These are phyloP conservation scores for Eristalis intricaria DNA, from an alignment of 2,888 invertebrate genomes.

Conservation along the genomic window DNA sequence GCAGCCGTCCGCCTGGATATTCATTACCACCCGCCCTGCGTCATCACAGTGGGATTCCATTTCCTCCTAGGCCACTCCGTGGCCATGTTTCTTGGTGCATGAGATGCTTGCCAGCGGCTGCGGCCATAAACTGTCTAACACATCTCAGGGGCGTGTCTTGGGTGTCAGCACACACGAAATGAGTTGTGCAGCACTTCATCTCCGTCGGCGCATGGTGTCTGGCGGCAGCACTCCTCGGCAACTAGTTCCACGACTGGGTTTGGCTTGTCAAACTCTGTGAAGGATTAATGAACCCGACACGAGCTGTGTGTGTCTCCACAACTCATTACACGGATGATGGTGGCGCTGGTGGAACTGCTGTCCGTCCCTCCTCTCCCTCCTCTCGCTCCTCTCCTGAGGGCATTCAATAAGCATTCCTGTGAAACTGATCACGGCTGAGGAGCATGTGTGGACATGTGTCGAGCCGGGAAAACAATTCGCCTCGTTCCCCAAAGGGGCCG, in stretches of 20 bases:
- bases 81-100: background rate
- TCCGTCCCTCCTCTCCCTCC: constrained; percentile 37
- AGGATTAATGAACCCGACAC: constrained; percentile 57
- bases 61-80: background rate
- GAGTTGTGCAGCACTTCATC: constrained; percentile 35
- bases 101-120: constrained; percentile 44
- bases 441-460: constrained; percentile 13
- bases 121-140: constrained; percentile 64
- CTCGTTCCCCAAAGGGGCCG: constrained; percentile 9
- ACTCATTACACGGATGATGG: too few relatives aligned
- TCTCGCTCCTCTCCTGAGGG: constrained; percentile 28
- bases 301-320: background rate
- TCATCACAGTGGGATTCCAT: background rate
- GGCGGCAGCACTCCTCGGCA: too few relatives aligned
- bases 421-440: constrained; percentile 45
- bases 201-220: background rate
- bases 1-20: background rate
- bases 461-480: constrained; percentile 47
- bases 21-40: background rate
- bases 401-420: constrained; percentile 46
- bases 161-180: constrained; percentile 57
- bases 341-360: background rate
- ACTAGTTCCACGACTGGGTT: too few relatives aligned
- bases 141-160: constrained; percentile 59
- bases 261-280: constrained; percentile 20